Conservation (phyloP, 2,113 vertebrate genomes). For the Labeo catla region DNA sequence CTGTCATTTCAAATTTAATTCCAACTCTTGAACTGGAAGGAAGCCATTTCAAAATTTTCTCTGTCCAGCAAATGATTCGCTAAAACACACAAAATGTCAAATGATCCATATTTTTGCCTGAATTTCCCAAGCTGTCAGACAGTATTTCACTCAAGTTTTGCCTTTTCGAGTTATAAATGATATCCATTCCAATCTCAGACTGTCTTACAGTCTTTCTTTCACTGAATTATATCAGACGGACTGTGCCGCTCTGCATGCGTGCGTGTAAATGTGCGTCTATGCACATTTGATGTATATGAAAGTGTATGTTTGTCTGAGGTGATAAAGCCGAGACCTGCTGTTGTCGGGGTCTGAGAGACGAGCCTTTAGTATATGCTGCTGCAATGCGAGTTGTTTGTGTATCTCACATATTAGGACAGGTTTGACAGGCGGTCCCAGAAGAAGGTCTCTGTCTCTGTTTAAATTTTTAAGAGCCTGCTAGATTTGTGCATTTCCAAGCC, state of each 20-base stretch:
- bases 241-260: neutral
- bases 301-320: conserved; percentile 63
- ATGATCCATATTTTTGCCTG: neutral
- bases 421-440: conserved; percentile 81
- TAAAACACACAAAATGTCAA: neutral
- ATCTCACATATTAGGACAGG: conserved; percentile 76
- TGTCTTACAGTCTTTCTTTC: neutral
- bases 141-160: neutral
- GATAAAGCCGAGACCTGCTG: conserved; percentile 63
- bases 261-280: conserved; percentile 51
- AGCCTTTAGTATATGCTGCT: conserved; percentile 5
- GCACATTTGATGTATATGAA: conserved; percentile 54
- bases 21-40: neutral
- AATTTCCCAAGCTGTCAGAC: neutral
- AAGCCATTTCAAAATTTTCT: neutral
- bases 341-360: conserved; percentile 36
- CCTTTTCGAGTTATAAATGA: neutral
- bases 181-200: neutral
- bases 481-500: conserved; percentile 76
- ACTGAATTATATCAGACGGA: neutral
- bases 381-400: conserved; percentile 71
- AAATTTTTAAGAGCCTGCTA: conserved; percentile 78
- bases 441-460: conserved; percentile 70
- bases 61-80: neutral
- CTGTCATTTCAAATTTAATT: neutral